Base-by-base conservation (phyloP, 2,797 vertebrate genomes). In the Clarias laeviceps region DNA sequence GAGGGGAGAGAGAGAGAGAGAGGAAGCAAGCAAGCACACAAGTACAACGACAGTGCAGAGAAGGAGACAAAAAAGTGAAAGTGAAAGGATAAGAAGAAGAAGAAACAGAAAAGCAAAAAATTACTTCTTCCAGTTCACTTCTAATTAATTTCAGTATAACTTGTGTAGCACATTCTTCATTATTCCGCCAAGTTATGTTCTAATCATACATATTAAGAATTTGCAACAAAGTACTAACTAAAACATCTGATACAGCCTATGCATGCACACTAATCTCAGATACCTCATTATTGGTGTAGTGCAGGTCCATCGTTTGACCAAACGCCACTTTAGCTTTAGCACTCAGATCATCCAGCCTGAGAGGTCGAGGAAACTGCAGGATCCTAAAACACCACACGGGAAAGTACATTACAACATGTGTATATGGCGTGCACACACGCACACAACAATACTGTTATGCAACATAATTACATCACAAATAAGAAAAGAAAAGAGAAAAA, bases 241-340 rank as follows among this genome's bases (percentile, higher is more conserved):
- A 1, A 1, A 34, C 18, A 20, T 69, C 22, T 34, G 29, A 34
- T 24, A 50, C n/a, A 24, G 20, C 24, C 61, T 70, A 77, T 24
- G 20, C 5, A 50, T 69, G 5, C 40, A 82, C 20, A 12, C 15
- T 24, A 0, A 57, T 34, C 20, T 81, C 14, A 27, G 1, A 87
- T 94, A 99, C 98, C 97, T 99, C 98, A 1, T 99, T 99, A 95
- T 99, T 99, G 93, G 97, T 98, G 93, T 99, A 99, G 95, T 99
- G 97, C 84, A 99, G 96, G 91, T 98, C 97, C 98, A 99, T 98
- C 22, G 93, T 90, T 89, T 99, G 98, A 87, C 98, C 98, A 88
- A 99, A 99, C 80, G 97, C 98, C 91, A 96, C 94, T 93, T 97
- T 99, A 87, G 97, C 97, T 94, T 99, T 99, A 40, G 93, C 89